Evolutionary conservation across 2,113 vertebrate genomes (phyloP).

Genomic region (Podarcis raffonei): DNA sequence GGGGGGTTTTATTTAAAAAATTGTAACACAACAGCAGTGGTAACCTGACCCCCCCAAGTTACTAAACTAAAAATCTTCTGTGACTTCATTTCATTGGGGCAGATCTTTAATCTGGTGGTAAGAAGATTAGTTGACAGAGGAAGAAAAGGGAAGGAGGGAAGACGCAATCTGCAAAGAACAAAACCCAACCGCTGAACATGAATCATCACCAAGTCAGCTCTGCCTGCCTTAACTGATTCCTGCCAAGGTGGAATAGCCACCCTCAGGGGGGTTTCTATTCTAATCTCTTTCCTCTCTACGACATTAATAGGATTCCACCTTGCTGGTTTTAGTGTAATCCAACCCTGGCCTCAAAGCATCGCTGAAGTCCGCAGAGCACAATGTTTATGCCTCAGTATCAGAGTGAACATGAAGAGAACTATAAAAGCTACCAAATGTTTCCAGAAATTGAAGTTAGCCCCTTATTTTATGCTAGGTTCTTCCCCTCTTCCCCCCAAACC

Average conservation of each 20-base stretch:
- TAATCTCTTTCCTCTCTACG: constrained; percentile 4
- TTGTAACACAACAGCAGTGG: neutral
- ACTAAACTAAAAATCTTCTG: neutral
- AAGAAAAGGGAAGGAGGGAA: neutral
- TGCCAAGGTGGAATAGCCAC: constrained; percentile 1
- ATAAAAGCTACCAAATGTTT: neutral
- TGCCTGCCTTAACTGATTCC: neutral
- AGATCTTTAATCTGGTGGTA: neutral
- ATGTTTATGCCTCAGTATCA: neutral
- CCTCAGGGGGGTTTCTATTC: neutral
- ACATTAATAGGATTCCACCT: constrained; percentile 21
- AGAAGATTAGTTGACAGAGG: neutral
- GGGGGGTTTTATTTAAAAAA: neutral
- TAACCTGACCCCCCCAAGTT: neutral
- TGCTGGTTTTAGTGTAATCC: neutral
- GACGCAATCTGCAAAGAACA: neutral
- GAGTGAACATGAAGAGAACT: neutral
- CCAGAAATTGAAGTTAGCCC: neutral
- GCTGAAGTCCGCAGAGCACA: neutral
- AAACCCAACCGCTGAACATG: neutral
- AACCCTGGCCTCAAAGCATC: neutral
- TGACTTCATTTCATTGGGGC: too few species aligned
- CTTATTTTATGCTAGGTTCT: neutral
- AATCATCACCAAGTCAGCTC: neutral
- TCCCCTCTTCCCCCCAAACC: neutral